These are phyloP conservation scores for Leucophenga varia DNA, from an alignment of 1,140 invertebrate genomes.

Conservation along the genomic window DNA sequence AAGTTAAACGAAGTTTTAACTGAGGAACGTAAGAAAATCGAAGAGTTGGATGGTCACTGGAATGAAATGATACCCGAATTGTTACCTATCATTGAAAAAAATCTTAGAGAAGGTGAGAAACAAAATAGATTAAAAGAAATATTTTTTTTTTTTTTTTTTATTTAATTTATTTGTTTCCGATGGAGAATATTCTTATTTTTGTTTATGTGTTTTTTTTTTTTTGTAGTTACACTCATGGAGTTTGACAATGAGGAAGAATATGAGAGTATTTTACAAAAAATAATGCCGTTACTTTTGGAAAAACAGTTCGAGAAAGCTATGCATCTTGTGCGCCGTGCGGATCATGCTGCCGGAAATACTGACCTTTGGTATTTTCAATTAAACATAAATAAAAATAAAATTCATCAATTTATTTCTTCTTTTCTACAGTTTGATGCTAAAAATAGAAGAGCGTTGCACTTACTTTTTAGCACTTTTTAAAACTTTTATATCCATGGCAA, in stretches of 20 bases:
- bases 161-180: no score
- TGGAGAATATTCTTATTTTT: no score
- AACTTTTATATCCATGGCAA: constrained; percentile 39
- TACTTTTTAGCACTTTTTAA: constrained; percentile 41
- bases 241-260: constrained; percentile 46
- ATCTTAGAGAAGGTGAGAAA: constrained; percentile 41
- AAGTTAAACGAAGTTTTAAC: constrained; percentile 61
- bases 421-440: constrained; percentile 19
- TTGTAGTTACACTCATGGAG: constrained; percentile 24
- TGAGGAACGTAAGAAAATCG: constrained; percentile 48
- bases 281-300: constrained; percentile 27
- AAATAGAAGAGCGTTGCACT: constrained; percentile 37
- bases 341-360: constrained; percentile 37
- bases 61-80: constrained; percentile 47
- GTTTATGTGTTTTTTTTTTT: not conserved
- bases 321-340: constrained; percentile 37
- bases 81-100: constrained; percentile 52
- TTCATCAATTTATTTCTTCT: not conserved
- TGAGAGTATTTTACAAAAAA: constrained; percentile 31
- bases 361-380: constrained; percentile 17
- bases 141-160: not conserved
- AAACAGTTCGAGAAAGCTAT: constrained; percentile 41
- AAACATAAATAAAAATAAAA: not conserved
- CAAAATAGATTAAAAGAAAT: no score
- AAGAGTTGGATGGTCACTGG: constrained; percentile 57